phyloP scores from a whole-genome alignment of 2,113 vertebrate genomes.

The Burhinus bistriatus region DNA sequence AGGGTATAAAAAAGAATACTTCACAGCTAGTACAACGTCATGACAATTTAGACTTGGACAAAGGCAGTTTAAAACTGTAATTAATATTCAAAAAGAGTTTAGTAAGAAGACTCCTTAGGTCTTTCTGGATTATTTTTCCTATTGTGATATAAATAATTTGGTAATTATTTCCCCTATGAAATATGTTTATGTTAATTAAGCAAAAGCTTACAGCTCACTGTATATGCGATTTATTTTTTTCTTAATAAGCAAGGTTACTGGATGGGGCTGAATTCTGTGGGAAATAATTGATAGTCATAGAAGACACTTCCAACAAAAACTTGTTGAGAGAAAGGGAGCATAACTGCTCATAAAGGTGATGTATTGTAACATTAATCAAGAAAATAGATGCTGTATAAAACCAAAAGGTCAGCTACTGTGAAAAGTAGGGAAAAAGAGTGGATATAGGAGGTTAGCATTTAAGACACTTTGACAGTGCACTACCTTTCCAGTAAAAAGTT shows the following conservation, averaged over 20 bases:
- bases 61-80: neutral
- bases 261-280: neutral
- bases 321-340: neutral
- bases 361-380: neutral
- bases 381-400: constrained; percentile 23
- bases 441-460: neutral
- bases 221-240: neutral
- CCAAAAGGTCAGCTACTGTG: neutral
- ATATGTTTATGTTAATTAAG: constrained; percentile 66
- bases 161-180: constrained; percentile 46
- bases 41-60: neutral
- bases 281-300: constrained; percentile 29
- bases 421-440: neutral
- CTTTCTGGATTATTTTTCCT: constrained; percentile 30
- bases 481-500: neutral
- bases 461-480: neutral
- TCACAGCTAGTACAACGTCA: neutral
- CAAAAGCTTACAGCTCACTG: constrained; percentile 22
- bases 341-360: neutral
- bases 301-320: constrained; percentile 39
- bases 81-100: constrained; percentile 40
- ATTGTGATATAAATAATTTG: constrained; percentile 56
- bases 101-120: neutral
- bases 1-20: neutral
- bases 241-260: constrained; percentile 36